Base-by-base conservation (phyloP, 2,888 invertebrate species). In the Cylloceria caligata region DNA sequence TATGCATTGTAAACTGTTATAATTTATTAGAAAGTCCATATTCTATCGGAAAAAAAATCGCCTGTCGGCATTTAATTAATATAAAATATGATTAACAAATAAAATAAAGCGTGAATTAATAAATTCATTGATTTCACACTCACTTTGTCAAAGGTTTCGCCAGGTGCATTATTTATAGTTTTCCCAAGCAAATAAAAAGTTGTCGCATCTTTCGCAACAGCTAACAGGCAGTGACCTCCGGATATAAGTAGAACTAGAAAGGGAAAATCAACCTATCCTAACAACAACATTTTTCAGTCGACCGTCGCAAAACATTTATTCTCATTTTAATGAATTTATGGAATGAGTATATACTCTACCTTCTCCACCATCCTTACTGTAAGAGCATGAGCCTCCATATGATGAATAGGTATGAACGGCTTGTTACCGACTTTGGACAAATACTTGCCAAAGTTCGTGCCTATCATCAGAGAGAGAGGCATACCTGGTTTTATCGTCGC, bases 351-450 rank as follows among this genome's bases (percentile, higher is more conserved):
- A 16, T 57, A 57, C 36, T 34, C 7, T 34, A 95, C 95, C 92
- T 93, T 93, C 77, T 95, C 92, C 19, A 94, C 93, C 95, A 99
- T 96, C 90, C 99, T 95, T 24, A 95, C 96, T 16, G 97, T 97
- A 77, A 99, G 93, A 3, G 99, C 98, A 94, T 99, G 99, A 1
- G 99, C 99, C 94, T 99, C 97, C 99, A 99, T 99, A 89, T 99
- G 99, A 94, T 99, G 99, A 80, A 99, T 96, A 0, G 99, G 98
- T 90, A 99, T 97, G 84, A 99, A 93, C 0, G 98, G 98, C 91
- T 96, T 97, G 0, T 94, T 93, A 84, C 95, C 93, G 71, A 93
- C 93, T 85, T 93, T 94, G 21, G 96, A 95, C 65, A 98, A 92
- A 89, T 96, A 94, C 89, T 96, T 97, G 0, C 97, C 98, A 94